Percentiles rank a stretch among this genome's conserved stretches.
phyloP scores from a whole-genome alignment of 2,888 invertebrate species.

The Margaritifera margaritifera region DNA sequence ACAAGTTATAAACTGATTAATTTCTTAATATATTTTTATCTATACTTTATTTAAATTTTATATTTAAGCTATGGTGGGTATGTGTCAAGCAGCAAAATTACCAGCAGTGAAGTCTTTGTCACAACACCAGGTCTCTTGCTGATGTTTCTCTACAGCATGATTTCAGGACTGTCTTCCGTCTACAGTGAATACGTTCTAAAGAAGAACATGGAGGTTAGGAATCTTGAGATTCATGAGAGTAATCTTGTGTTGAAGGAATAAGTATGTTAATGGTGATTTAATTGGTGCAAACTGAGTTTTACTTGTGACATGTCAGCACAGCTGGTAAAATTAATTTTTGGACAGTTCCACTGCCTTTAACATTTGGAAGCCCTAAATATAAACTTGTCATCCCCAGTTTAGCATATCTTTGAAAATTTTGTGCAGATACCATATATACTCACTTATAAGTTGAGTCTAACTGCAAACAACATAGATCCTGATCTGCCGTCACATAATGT shows the following conservation, averaged over 20 bases:
- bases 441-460: too few relatives aligned
- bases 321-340: background rate
- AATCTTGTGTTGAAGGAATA: background rate
- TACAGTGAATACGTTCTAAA: constrained; percentile 72
- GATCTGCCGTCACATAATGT: too few relatives aligned
- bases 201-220: constrained; percentile 46
- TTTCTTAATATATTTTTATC: background rate
- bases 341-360: too few relatives aligned
- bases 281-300: background rate
- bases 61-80: constrained; percentile 64
- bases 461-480: too few relatives aligned
- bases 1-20: too few relatives aligned
- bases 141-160: constrained; percentile 64
- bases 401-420: too few relatives aligned
- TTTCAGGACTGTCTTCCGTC: constrained; percentile 71
- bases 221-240: background rate
- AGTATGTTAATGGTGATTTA: background rate
- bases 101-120: constrained; percentile 60
- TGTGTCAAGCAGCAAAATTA: constrained; percentile 36
- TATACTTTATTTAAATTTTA: constrained; percentile 2
- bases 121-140: constrained; percentile 67
- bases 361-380: too few relatives aligned
- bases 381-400: too few relatives aligned
- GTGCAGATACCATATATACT: too few relatives aligned
- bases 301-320: background rate